A percentile compares a stretch with the other conserved stretches of the same genome.
These are phyloP conservation scores for Apogon talboti DNA, from an alignment of 2,797 vertebrate genomes.

Conservation along the genomic window DNA sequence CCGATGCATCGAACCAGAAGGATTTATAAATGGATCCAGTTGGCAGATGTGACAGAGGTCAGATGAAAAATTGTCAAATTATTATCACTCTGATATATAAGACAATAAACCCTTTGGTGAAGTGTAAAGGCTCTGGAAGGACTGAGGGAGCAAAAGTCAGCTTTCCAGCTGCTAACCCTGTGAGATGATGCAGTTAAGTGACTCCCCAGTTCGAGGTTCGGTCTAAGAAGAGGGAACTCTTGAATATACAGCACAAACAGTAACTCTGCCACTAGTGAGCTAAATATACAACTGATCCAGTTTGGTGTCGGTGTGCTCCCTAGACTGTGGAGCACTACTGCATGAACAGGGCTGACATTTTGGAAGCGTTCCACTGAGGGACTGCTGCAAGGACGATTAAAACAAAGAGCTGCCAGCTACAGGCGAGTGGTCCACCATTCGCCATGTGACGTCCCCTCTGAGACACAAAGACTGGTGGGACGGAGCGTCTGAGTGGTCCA, in stretches of 20 bases:
- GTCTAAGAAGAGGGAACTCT: constrained; percentile 18
- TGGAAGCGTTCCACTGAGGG: constrained; percentile 33
- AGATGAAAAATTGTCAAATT: constrained; percentile 59
- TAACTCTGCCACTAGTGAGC: background rate
- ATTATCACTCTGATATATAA: constrained; percentile 45
- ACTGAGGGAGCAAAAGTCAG: constrained; percentile 27
- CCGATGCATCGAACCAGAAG: constrained; percentile 36
- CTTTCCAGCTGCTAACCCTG: constrained; percentile 27
- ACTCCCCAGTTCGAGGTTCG: constrained; percentile 8
- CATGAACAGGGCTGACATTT: constrained; percentile 40
- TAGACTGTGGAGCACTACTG: constrained; percentile 30
- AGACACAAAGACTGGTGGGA: constrained; percentile 45
- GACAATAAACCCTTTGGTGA: constrained; percentile 60
- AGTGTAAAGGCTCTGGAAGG: constrained; percentile 48
- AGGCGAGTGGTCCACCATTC: constrained; percentile 30
- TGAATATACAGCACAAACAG: constrained; percentile 34
- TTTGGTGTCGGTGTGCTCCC: constrained; percentile 18
- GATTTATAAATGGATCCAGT: constrained; percentile 63
- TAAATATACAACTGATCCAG: constrained; percentile 59
- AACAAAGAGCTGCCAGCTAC: constrained; percentile 60
- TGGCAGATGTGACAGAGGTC: constrained; percentile 48
- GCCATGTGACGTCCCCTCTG: constrained; percentile 10
- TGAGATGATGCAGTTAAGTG: constrained; percentile 12
- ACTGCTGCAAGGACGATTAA: constrained; percentile 7
- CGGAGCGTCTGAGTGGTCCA: constrained; percentile 43